A percentile compares a stretch with the other conserved stretches of the same genome.
These are phyloP conservation scores for Coptotermes formosanus DNA, from an alignment of 1,140 invertebrate genomes.

Conservation along the genomic window DNA sequence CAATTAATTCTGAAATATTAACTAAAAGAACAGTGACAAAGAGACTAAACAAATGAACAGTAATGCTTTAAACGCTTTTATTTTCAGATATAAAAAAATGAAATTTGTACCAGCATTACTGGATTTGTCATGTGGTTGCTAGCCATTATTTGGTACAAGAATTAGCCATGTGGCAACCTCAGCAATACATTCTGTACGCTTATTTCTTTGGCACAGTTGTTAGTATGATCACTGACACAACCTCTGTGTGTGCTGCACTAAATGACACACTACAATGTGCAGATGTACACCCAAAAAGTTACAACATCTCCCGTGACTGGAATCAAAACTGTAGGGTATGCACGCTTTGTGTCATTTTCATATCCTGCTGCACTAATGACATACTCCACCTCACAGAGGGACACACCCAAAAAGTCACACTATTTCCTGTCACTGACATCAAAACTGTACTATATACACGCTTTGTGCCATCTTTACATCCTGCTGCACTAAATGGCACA, in stretches of 20 bases:
- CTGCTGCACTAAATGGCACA: conserved; percentile 10
- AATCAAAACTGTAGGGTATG: background rate
- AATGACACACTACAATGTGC: background rate
- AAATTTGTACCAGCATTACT: background rate
- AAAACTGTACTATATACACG: background rate
- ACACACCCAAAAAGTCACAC: background rate
- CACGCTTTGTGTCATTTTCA: too few relatives aligned
- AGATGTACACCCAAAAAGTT: background rate
- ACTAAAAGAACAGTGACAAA: background rate
- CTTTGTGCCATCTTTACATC: too few relatives aligned
- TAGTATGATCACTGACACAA: background rate
- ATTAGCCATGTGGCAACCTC: background rate
- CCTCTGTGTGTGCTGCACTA: background rate
- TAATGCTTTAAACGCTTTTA: background rate
- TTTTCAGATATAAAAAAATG: background rate
- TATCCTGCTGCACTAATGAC: background rate
- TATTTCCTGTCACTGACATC: background rate
- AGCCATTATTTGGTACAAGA: background rate
- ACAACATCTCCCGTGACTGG: background rate
- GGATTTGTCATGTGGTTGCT: background rate
- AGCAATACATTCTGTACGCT: background rate
- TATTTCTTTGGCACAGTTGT: conserved; percentile 6
- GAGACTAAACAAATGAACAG: background rate
- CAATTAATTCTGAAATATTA: too few relatives aligned
- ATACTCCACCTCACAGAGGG: background rate